A percentile compares a stretch with the other conserved stretches of the same genome.
Evolutionary conservation across 2,888 invertebrate genomes (phyloP).

Genomic region (Lasius fuliginosus): DNA sequence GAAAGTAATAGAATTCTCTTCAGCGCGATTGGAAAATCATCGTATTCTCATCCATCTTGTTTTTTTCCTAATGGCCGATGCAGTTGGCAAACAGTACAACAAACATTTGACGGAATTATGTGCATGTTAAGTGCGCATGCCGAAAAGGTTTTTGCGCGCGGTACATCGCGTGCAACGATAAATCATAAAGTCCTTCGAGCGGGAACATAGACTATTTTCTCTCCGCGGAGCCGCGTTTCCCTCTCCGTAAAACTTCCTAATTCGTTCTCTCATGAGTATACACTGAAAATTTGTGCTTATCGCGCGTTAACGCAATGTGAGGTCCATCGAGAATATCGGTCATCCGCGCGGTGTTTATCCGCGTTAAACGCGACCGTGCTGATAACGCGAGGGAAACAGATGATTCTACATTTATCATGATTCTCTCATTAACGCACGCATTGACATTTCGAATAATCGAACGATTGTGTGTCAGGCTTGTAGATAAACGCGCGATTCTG

Average conservation of each 20-base stretch:
- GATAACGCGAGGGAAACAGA: conserved; percentile 24
- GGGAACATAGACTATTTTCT: not conserved
- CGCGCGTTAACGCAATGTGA: conserved; percentile 22
- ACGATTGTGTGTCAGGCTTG: conserved; percentile 37
- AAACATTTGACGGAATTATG: conserved; percentile 51
- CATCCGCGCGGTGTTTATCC: conserved; percentile 18
- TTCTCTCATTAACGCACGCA: conserved; percentile 51
- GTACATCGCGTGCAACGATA: conserved; percentile 34
- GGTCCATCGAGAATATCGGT: conserved; percentile 27
- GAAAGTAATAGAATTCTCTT: conserved; percentile 6
- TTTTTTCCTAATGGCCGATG: conserved; percentile 22
- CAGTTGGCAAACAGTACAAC: conserved; percentile 61
- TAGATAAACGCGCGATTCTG: conserved; percentile 22
- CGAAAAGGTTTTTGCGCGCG: conserved; percentile 33
- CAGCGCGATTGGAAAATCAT: conserved; percentile 15
- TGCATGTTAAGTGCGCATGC: conserved; percentile 39
- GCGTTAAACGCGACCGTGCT: not conserved
- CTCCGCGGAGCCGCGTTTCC: not conserved
- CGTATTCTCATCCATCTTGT: conserved; percentile 36
- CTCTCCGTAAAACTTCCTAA: not conserved
- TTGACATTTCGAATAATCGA: conserved; percentile 57
- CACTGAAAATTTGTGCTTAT: conserved; percentile 10
- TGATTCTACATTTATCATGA: conserved; percentile 47
- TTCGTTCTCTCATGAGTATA: conserved; percentile 5
- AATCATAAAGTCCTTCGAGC: conserved; percentile 39